These are phyloP conservation scores for Acronicta alni DNA, from an alignment of 2,888 invertebrate genomes.

Conservation along the genomic window DNA sequence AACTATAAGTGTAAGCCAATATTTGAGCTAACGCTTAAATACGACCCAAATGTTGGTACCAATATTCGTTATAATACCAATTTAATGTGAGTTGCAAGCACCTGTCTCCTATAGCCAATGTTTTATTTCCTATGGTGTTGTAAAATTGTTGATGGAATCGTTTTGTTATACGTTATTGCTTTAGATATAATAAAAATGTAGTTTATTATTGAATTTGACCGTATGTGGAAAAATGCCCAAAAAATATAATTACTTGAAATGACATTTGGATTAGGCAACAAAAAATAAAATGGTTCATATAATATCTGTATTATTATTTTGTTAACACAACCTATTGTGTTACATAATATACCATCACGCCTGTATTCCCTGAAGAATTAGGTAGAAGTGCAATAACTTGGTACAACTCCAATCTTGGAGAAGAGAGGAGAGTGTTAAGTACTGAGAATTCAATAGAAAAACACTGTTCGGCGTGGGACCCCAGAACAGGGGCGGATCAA, in stretches of 20 bases:
- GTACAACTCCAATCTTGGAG: no score
- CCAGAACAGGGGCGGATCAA: no score
- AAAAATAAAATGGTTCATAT: slow-evolving; percentile 8
- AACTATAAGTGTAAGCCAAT: no score
- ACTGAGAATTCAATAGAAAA: no score
- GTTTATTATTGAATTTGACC: slow-evolving; percentile 39
- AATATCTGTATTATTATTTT: slow-evolving; percentile 4
- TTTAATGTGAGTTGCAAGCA: slow-evolving; percentile 27
- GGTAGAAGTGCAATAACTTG: no score
- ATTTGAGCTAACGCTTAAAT: neutral
- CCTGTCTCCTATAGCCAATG: slow-evolving; percentile 47
- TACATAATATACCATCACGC: no score
- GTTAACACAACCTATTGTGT: no score
- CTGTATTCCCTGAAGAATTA: no score
- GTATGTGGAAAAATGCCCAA: neutral
- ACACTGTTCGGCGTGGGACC: no score
- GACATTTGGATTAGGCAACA: slow-evolving; percentile 7
- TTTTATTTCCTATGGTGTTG: slow-evolving; percentile 38
- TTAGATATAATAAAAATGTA: slow-evolving; percentile 30
- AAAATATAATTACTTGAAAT: slow-evolving; percentile 1
- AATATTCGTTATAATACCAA: slow-evolving; percentile 35
- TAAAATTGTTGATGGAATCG: slow-evolving; percentile 45
- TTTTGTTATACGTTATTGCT: slow-evolving; percentile 49
- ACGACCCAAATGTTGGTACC: slow-evolving; percentile 25
- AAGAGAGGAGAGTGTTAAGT: no score